Percentiles rank a stretch among this genome's conserved stretches.
These are phyloP conservation scores for Adoxophyes honmai DNA, from an alignment of 1,140 invertebrate species.

Conservation along the genomic window DNA sequence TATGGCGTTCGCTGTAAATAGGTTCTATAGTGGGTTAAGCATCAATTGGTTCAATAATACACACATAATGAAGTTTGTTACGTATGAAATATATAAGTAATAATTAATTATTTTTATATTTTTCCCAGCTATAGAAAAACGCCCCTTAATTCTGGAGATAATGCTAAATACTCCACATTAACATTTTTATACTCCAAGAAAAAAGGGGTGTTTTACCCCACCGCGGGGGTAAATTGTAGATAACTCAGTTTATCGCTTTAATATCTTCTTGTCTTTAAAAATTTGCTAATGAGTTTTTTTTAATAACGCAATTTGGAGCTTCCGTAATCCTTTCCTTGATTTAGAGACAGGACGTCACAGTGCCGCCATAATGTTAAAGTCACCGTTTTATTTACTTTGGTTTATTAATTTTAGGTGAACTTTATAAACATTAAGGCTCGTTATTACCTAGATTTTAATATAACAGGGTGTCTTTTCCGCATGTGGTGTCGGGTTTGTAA, in stretches of 20 bases:
- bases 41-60: no score
- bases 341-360: constrained; percentile 34
- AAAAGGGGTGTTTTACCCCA: constrained; percentile 33
- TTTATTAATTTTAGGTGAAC: neutral
- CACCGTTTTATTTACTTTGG: neutral
- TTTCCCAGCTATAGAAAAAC: neutral
- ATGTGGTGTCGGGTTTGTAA: no score
- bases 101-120: no score
- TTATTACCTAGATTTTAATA: no score
- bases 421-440: no score
- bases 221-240: constrained; percentile 48
- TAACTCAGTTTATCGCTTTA: constrained; percentile 71
- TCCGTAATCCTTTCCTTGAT: constrained; percentile 60
- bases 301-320: constrained; percentile 67
- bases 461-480: no score
- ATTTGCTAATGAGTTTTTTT: constrained; percentile 77
- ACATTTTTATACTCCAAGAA: constrained; percentile 57
- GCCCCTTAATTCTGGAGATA: constrained; percentile 4
- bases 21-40: no score
- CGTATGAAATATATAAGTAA: no score
- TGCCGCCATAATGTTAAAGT: neutral
- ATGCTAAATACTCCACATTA: constrained; percentile 43
- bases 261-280: constrained; percentile 71
- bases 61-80: no score
- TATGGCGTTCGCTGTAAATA: no score